phyloP scores from a whole-genome alignment of 2,888 invertebrate species.

The Chelonus formosanus region DNA sequence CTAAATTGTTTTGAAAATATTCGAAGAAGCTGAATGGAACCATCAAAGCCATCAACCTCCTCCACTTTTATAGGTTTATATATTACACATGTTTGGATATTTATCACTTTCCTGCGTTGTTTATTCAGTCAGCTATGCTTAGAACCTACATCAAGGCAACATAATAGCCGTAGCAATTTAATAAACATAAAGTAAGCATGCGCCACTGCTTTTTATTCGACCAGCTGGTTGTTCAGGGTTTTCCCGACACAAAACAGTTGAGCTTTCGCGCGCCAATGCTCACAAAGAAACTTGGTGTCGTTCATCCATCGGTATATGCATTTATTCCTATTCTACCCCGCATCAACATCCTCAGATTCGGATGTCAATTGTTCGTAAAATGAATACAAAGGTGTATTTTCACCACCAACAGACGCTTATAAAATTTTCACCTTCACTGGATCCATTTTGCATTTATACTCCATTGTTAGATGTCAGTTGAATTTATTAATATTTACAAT shows the following conservation, averaged over 20 bases:
- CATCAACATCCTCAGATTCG: neutral
- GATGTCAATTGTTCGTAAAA: slow-evolving; percentile 12
- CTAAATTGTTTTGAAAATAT: slow-evolving; percentile 17
- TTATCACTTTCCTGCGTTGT: neutral
- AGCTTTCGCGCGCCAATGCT: slow-evolving; percentile 6
- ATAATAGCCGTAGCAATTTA: slow-evolving; percentile 21
- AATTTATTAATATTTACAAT: neutral
- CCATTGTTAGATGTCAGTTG: neutral
- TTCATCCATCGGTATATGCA: neutral
- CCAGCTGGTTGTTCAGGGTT: slow-evolving; percentile 21
- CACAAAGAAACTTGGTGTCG: slow-evolving; percentile 4
- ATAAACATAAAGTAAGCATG: slow-evolving; percentile 27
- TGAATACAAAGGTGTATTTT: neutral
- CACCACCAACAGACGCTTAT: slow-evolving; percentile 4
- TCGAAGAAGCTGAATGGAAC: neutral
- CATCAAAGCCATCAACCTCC: neutral
- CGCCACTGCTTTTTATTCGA: slow-evolving; percentile 21
- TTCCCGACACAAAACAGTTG: neutral
- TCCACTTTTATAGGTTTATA: neutral
- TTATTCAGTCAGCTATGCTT: slow-evolving; percentile 10
- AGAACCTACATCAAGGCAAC: slow-evolving; percentile 15
- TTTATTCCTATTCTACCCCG: neutral
- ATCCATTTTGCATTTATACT: slow-evolving; percentile 1
- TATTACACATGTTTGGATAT: neutral
- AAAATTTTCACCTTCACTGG: slow-evolving; percentile 4